A percentile compares a stretch with the other conserved stretches of the same genome.
These are phyloP conservation scores for Botia almorhae DNA, from an alignment of 2,797 vertebrate genomes.

Conservation along the genomic window DNA sequence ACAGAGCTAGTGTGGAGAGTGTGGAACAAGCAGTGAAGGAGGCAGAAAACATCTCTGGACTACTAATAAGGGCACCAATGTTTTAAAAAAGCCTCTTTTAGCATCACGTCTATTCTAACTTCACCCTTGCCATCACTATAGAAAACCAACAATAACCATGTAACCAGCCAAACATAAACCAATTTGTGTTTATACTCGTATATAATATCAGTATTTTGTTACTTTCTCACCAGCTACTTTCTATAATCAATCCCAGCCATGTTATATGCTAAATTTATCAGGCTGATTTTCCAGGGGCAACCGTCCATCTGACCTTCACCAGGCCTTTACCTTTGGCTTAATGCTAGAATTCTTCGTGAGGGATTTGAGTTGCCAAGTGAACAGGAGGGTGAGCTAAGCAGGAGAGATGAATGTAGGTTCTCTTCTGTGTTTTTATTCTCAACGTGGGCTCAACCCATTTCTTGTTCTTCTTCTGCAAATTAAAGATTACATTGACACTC, in stretches of 20 bases:
- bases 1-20: conserved; percentile 15
- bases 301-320: conserved; percentile 65
- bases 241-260: background rate
- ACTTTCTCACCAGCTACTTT: conserved; percentile 8
- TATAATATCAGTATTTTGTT: background rate
- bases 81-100: conserved; percentile 41
- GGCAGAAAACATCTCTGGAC: conserved; percentile 53
- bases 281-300: conserved; percentile 71
- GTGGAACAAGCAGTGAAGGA: conserved; percentile 49
- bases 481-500: conserved; percentile 79
- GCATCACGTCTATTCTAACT: conserved; percentile 36
- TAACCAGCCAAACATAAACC: background rate
- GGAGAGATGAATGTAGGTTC: conserved; percentile 78
- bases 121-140: conserved; percentile 22
- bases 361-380: conserved; percentile 81
- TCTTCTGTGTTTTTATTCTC: conserved; percentile 67
- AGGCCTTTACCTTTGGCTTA: conserved; percentile 80
- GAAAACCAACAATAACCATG: background rate
- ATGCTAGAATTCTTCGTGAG: conserved; percentile 82
- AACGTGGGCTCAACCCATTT: conserved; percentile 67
- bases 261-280: conserved; percentile 71
- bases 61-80: conserved; percentile 58
- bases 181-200: background rate
- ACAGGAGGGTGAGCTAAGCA: conserved; percentile 74
- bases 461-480: conserved; percentile 68